Evolutionary conservation across 2,113 vertebrate genomes (phyloP).

Genomic region (Bubo blakistoni): DNA sequence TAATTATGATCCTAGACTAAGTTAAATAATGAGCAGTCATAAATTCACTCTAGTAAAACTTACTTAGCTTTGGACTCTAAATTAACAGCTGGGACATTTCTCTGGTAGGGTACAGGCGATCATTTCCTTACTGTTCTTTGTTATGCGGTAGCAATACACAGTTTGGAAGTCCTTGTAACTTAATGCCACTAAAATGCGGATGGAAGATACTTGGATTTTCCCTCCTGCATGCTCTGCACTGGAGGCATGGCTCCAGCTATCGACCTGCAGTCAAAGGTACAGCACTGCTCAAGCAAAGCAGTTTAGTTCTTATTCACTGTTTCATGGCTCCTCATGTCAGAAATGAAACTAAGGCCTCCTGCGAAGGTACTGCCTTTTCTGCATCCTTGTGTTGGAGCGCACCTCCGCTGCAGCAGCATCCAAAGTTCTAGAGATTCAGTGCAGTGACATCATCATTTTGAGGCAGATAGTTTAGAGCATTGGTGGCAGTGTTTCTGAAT

Average conservation of each 20-base stretch:
- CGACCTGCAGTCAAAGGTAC: background rate
- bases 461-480: background rate
- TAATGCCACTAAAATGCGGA: background rate
- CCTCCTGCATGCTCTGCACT: background rate
- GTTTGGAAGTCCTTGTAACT: background rate
- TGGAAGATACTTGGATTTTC: background rate
- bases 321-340: background rate
- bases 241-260: background rate
- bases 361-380: background rate
- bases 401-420: background rate
- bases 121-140: background rate
- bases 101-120: background rate
- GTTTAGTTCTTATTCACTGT: background rate
- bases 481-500: background rate
- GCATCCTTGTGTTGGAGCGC: background rate
- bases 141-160: background rate
- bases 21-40: constrained; percentile 62
- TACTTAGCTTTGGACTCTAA: constrained; percentile 25
- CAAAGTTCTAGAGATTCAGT: background rate
- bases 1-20: constrained; percentile 58
- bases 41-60: constrained; percentile 46
- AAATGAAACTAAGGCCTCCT: background rate
- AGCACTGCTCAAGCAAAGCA: background rate
- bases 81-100: constrained; percentile 35
- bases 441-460: background rate